Conservation (phyloP, 2,888 invertebrate genomes). For the Apoda limacodes region DNA sequence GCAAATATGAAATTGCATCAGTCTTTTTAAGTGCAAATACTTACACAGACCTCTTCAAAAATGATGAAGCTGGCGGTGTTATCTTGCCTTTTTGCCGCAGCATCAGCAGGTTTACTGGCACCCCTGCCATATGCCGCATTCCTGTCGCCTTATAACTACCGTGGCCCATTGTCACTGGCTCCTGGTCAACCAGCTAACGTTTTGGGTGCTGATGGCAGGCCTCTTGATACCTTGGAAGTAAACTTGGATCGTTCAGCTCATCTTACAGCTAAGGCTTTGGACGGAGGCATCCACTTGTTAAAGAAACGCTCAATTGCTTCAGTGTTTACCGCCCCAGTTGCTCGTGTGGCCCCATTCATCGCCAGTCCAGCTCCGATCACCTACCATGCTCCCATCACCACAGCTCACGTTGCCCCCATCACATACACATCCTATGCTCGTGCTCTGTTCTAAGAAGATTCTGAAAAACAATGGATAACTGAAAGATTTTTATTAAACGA, state of each 20-base stretch:
- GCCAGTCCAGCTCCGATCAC: constrained; percentile 16
- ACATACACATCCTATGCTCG: no score
- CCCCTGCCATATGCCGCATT: constrained; percentile 26
- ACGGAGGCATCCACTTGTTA: constrained; percentile 37
- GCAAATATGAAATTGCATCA: constrained; percentile 33
- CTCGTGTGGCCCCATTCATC: constrained; percentile 25
- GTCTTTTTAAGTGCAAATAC: constrained; percentile 35
- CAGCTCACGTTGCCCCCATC: no score
- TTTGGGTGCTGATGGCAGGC: constrained; percentile 51
- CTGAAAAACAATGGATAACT: no score
- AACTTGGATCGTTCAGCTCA: constrained; percentile 57
- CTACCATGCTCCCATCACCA: constrained; percentile 18
- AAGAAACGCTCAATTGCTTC: constrained; percentile 33
- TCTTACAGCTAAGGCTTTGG: constrained; percentile 43
- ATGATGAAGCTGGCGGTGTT: constrained; percentile 72
- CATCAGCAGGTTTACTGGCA: constrained; percentile 43
- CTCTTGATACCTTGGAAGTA: constrained; percentile 54
- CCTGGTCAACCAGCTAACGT: constrained; percentile 58
- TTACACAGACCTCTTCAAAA: constrained; percentile 58
- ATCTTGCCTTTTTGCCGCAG: constrained; percentile 71
- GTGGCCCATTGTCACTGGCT: constrained; percentile 51
- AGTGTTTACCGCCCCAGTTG: constrained; percentile 17
- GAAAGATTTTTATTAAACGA: no score
- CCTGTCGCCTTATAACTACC: constrained; percentile 37
- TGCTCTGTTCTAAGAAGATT: constrained; percentile 21